Percentiles rank a stretch among this genome's conserved stretches.
These are phyloP conservation scores for Lottia scabra DNA, from an alignment of 2,888 invertebrate species.

Conservation along the genomic window DNA sequence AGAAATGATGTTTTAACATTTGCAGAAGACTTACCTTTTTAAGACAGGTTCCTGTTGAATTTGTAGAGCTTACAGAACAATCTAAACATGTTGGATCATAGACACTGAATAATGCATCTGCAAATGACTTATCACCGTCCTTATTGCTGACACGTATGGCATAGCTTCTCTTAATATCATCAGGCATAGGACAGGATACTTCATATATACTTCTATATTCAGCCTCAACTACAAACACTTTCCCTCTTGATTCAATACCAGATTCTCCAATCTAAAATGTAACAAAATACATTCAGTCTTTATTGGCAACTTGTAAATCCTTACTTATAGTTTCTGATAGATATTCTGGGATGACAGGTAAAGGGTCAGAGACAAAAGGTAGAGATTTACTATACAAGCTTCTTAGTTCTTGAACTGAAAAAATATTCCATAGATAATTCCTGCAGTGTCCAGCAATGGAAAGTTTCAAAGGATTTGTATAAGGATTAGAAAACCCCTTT, in stretches of 20 bases:
- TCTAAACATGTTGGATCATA: slow-evolving; percentile 31
- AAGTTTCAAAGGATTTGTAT: too few relatives aligned
- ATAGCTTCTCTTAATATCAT: slow-evolving; percentile 26
- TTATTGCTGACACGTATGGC: slow-evolving; percentile 36
- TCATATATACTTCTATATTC: slow-evolving; percentile 24
- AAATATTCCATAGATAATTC: too few relatives aligned
- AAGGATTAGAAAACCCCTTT: too few relatives aligned
- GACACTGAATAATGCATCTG: slow-evolving; percentile 27
- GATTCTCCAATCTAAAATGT: slow-evolving; percentile 22
- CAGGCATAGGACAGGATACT: slow-evolving; percentile 34
- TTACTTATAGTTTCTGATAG: too few relatives aligned
- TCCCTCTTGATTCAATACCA: slow-evolving; percentile 12
- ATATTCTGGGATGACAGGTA: too few relatives aligned
- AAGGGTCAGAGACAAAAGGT: too few relatives aligned
- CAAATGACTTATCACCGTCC: slow-evolving; percentile 13
- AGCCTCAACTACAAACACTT: slow-evolving; percentile 10
- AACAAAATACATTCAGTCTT: too few relatives aligned
- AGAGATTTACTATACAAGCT: too few relatives aligned
- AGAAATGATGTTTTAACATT: not conserved
- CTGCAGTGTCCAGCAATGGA: too few relatives aligned
- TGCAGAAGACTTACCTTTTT: slow-evolving; percentile 24
- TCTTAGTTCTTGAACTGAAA: too few relatives aligned
- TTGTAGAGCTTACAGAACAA: slow-evolving; percentile 23
- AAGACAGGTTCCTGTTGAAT: slow-evolving; percentile 28
- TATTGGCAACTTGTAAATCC: too few relatives aligned